phyloP scores from a whole-genome alignment of 64 coral and sea anemone genomes.

The Orbicella faveolata region DNA sequence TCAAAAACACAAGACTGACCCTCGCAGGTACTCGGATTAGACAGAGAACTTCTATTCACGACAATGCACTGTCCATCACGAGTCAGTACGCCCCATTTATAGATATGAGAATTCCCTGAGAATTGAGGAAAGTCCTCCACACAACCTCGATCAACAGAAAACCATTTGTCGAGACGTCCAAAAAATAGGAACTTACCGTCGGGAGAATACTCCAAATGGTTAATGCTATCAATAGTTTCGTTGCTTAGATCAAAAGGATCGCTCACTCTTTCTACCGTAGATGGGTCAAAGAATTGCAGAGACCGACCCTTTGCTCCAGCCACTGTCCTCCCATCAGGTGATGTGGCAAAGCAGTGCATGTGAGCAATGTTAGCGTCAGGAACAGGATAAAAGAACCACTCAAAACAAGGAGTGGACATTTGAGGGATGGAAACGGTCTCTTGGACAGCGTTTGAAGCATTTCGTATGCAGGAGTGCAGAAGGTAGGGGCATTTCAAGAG shows the following conservation, averaged over 20 bases:
- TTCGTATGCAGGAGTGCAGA: not conserved
- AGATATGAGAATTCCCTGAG: not conserved
- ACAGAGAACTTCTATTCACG: not conserved
- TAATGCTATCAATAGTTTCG: not conserved
- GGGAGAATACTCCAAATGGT: not conserved
- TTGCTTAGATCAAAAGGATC: not conserved
- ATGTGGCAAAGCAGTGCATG: conserved; percentile 1
- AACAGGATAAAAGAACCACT: not conserved
- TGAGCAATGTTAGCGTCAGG: not conserved
- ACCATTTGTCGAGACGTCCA: conserved; percentile 7
- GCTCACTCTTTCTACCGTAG: not conserved
- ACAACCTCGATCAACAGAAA: conserved; percentile 23
- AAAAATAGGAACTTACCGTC: conserved; percentile 2
- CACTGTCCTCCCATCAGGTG: not conserved
- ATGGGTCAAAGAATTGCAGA: not conserved
- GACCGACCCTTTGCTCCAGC: not conserved
- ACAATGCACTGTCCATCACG: conserved; percentile 1
- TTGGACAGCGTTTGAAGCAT: not conserved
- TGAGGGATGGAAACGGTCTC: not conserved
- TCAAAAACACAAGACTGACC: not conserved
- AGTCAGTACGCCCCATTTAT: not conserved
- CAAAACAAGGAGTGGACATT: not conserved
- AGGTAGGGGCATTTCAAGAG: not conserved
- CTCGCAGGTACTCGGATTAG: not conserved
- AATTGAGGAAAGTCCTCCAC: conserved; percentile 5